These are phyloP conservation scores for Dastarcus helophoroides DNA, from an alignment of 2,888 invertebrate species.

Conservation along the genomic window DNA sequence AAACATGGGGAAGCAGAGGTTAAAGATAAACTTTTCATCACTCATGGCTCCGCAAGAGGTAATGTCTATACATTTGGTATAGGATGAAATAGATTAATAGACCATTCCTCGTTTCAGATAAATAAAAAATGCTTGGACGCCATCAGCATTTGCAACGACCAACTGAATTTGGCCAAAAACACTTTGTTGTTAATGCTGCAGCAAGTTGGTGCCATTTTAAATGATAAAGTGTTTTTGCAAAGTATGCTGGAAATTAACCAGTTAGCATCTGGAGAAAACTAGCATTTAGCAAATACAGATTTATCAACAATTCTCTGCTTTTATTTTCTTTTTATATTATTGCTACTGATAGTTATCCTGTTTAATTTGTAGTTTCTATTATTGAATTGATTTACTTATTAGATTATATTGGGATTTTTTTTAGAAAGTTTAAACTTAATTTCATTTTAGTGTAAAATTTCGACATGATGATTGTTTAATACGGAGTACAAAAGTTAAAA, in stretches of 20 bases:
- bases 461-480: no score
- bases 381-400: no score
- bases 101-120: conserved; percentile 38
- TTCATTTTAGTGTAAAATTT: no score
- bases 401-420: no score
- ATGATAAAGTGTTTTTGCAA: conserved; percentile 59
- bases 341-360: no score
- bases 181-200: conserved; percentile 52
- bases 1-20: conserved; percentile 52
- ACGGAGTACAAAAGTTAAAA: no score
- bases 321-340: no score
- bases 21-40: conserved; percentile 61
- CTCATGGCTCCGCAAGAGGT: conserved; percentile 3
- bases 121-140: conserved; percentile 49
- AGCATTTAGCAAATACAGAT: no score
- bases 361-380: no score
- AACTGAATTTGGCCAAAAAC: conserved; percentile 54
- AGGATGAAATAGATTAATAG: conserved; percentile 4
- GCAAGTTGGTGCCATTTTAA: conserved; percentile 54
- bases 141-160: conserved; percentile 57
- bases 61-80: background rate
- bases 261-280: no score
- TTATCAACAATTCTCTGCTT: no score
- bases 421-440: no score
- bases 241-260: conserved; percentile 74